These are phyloP conservation scores for Xestia c-nigrum DNA, from an alignment of 2,888 invertebrate genomes.

Conservation along the genomic window DNA sequence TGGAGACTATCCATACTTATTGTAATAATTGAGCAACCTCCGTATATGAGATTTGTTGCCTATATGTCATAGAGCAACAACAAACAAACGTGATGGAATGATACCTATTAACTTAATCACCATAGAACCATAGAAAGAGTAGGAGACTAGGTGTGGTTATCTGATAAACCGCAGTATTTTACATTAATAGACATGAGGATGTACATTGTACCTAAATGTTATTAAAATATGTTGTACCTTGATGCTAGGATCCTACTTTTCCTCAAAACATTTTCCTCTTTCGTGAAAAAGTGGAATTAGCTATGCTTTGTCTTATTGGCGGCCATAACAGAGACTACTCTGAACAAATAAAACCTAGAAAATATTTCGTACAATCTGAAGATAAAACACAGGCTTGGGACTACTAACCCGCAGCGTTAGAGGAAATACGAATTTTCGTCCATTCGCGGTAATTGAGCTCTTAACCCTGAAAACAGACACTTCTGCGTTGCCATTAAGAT, in stretches of 20 bases:
- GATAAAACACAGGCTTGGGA: conserved; percentile 34
- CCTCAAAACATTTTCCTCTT: conserved; percentile 31
- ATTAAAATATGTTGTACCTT: conserved; percentile 2
- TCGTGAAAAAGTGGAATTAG: neutral
- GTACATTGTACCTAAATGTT: neutral
- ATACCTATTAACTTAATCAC: conserved; percentile 12
- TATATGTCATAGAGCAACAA: too few relatives aligned
- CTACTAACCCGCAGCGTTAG: conserved; percentile 25
- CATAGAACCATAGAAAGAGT: neutral
- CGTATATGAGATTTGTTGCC: neutral
- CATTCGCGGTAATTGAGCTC: conserved; percentile 54
- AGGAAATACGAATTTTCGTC: conserved; percentile 58
- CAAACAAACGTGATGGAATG: conserved; percentile 7
- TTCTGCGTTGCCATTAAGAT: conserved; percentile 55
- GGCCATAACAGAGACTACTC: conserved; percentile 8
- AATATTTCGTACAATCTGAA: conserved; percentile 2
- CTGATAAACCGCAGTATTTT: conserved; percentile 10
- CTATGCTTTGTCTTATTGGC: conserved; percentile 11
- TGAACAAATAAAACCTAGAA: conserved; percentile 25
- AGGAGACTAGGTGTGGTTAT: neutral
- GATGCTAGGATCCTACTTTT: neutral
- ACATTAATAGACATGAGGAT: conserved; percentile 5
- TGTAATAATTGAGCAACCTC: neutral
- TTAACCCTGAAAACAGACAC: conserved; percentile 57
- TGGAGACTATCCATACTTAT: neutral